phyloP scores from a whole-genome alignment of 2,797 vertebrate genomes.

The Enteromius mattozi region DNA sequence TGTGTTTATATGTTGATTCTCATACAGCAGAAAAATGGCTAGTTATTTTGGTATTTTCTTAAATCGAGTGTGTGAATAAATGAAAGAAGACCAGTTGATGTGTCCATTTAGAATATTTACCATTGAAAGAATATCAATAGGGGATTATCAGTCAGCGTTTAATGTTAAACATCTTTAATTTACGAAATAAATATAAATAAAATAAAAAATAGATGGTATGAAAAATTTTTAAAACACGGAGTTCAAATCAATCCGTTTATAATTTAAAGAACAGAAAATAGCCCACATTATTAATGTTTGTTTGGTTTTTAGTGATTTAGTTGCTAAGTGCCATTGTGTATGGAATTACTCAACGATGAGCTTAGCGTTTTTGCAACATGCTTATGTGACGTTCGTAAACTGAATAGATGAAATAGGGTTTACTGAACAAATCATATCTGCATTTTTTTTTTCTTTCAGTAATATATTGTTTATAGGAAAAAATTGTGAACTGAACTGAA shows the following conservation, averaged over 20 bases:
- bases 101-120: no score
- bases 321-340: conserved; percentile 13
- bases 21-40: not conserved
- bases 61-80: not conserved
- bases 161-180: not conserved
- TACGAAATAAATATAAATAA: not conserved
- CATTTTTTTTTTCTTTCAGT: not conserved
- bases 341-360: not conserved
- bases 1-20: not conserved
- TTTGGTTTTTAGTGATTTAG: conserved; percentile 30
- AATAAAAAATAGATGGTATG: not conserved
- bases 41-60: conserved; percentile 1
- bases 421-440: not conserved
- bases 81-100: not conserved
- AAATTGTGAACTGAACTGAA: not conserved
- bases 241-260: not conserved
- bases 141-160: not conserved
- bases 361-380: not conserved
- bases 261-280: not conserved
- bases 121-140: no score
- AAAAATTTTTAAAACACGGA: not conserved
- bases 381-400: not conserved
- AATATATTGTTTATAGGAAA: not conserved
- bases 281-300: conserved; percentile 8
- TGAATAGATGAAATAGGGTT: not conserved